Conservation (phyloP, 2,888 invertebrate species). For the Metopia argyrocephala region DNA sequence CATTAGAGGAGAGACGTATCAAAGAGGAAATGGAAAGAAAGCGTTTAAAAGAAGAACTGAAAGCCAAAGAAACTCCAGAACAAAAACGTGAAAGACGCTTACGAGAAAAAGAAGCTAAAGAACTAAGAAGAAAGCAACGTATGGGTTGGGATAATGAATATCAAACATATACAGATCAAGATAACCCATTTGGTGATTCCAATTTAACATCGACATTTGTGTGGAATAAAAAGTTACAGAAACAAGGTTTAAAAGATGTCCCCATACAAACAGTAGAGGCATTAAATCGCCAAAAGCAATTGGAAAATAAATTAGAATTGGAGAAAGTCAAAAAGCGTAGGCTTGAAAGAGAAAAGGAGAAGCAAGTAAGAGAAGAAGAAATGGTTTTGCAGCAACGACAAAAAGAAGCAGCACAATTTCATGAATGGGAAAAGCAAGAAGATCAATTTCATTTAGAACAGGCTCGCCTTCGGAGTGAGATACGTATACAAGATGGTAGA, state of each 20-base stretch:
- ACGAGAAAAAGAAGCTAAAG: constrained; percentile 94
- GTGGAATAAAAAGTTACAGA: constrained; percentile 97
- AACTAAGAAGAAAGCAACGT: constrained; percentile 89
- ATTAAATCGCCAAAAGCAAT: constrained; percentile 90
- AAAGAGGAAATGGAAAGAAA: constrained; percentile 83
- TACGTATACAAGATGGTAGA: constrained; percentile 96
- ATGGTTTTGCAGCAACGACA: constrained; percentile 91
- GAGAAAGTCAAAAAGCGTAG: constrained; percentile 96
- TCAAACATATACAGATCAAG: constrained; percentile 97
- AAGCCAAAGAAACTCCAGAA: constrained; percentile 96
- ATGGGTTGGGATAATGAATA: constrained; percentile 99
- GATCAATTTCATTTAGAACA: constrained; percentile 98
- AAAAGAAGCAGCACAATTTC: constrained; percentile 93
- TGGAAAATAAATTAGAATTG: constrained; percentile 93
- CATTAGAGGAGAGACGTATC: constrained; percentile 85
- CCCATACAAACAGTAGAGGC: constrained; percentile 89
- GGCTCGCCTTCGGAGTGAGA: constrained; percentile 94
- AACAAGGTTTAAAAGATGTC: constrained; percentile 91
- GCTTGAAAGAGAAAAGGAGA: constrained; percentile 91
- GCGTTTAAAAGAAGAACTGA: constrained; percentile 86
- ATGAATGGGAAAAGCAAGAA: constrained; percentile 97
- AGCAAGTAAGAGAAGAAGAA: constrained; percentile 89
- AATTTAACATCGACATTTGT: constrained; percentile 96
- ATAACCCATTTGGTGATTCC: constrained; percentile 99
- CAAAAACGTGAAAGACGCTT: constrained; percentile 92